A percentile compares a stretch with the other conserved stretches of the same genome.
These are phyloP conservation scores for Micrasema minimum DNA, from an alignment of 1,140 invertebrate species.

Conservation along the genomic window DNA sequence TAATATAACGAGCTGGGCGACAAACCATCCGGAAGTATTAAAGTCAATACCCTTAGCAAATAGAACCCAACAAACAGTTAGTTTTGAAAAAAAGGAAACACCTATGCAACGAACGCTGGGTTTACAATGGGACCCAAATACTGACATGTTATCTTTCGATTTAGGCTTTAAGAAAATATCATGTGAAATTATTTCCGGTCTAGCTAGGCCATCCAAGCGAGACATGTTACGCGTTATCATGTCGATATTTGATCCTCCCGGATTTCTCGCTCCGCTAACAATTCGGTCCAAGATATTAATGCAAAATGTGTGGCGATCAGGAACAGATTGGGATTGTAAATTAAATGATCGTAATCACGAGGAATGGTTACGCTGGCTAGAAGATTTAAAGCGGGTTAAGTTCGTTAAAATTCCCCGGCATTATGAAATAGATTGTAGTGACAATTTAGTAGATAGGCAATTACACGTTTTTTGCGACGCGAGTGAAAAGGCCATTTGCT, in stretches of 20 bases:
- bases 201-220: no score
- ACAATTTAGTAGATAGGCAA: not conserved
- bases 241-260: not conserved
- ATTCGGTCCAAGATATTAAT: slow-evolving; percentile 2
- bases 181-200: not conserved
- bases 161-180: slow-evolving; percentile 5
- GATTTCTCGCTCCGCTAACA: not conserved
- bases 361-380: not conserved
- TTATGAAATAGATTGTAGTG: no score
- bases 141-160: not conserved
- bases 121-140: not conserved
- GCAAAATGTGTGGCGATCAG: slow-evolving; percentile 11
- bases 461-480: slow-evolving; percentile 13
- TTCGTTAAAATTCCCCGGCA: no score
- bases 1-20: slow-evolving; percentile 9
- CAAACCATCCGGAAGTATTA: no score
- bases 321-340: not conserved
- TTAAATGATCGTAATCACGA: not conserved
- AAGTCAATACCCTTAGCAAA: no score
- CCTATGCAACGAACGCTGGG: slow-evolving; percentile 6
- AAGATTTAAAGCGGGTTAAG: not conserved
- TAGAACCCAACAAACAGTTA: no score
- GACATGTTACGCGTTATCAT: no score
- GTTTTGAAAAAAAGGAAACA: not conserved
- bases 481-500: not conserved